Conservation (phyloP, 2,113 vertebrate genomes). For the Plecturocebus donacophilus region DNA sequence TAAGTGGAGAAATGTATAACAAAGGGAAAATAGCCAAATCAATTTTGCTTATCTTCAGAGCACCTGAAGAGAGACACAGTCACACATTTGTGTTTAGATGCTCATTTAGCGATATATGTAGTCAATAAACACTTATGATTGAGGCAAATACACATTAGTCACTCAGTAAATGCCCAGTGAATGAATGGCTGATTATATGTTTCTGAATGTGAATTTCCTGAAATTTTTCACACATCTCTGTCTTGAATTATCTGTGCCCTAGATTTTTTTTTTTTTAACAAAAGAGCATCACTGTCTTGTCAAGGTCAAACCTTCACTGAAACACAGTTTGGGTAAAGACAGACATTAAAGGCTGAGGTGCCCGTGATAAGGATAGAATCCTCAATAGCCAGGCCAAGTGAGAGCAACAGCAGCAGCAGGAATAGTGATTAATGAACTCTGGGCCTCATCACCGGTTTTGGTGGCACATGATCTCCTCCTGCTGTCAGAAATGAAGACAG, state of each 20-base stretch:
- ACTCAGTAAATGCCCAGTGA: neutral
- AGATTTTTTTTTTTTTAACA: neutral
- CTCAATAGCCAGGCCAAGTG: neutral
- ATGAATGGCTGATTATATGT: neutral
- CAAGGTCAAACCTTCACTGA: neutral
- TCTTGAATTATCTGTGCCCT: neutral
- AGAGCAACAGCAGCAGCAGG: neutral
- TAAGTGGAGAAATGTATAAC: neutral
- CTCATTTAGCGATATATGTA: neutral
- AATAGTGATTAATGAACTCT: neutral
- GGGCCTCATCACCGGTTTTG: neutral
- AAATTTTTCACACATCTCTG: neutral
- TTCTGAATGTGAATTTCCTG: neutral
- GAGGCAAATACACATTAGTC: neutral
- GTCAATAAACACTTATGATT: constrained; percentile 5
- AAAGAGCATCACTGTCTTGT: neutral
- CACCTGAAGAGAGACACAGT: neutral
- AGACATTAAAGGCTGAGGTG: neutral
- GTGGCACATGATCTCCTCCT: neutral
- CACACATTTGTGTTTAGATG: neutral
- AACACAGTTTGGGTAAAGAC: neutral
- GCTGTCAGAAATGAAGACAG: neutral
- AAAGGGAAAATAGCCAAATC: neutral
- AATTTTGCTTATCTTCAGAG: constrained; percentile 2
- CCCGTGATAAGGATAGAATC: neutral